Evolutionary conservation across 1,140 invertebrate species (phyloP), one percentile per base, ranked within the genome.

Genomic region (Proales similis): DNA sequence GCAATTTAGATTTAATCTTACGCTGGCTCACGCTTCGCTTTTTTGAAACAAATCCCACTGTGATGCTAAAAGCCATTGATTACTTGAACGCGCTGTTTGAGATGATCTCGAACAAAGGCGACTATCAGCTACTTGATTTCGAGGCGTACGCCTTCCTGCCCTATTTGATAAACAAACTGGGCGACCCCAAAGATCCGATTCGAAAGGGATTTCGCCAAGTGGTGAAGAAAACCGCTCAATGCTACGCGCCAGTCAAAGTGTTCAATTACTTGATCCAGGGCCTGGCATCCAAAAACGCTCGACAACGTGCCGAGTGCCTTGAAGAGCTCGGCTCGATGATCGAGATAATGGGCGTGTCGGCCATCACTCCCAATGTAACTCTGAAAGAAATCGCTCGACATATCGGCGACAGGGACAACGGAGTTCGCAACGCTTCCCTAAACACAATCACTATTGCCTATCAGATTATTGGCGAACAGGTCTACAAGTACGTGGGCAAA

Each of bases 41-140:
- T 74, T 96, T 94, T 69, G 93, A 97, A 77, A 97, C 93, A 7
- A 98, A 97, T 79, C 92, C 93, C 17, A 91, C 90, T 22, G 92
- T 97, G 26, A 79, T 97, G 27, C 79, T 95, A 48, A 92, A 91
- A 80, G 88, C 87, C 42, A 76, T 98, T 47, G 92, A 97, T 67
- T 95, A 94, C 77, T 76, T 95, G 51, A n/a, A n/a, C 12, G 27
- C 33, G 7, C 22, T 57, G 36, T 57, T 57, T 20, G 45, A 20
- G n/a, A 57, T 57, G 51, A 12, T 57, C 9, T 9, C 45, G 22
- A 43, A 57, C 45, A 42, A 42, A 14, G 45, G 45, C 39, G 45
- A 39, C 0, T 57, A 57, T 26, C 51, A 57, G 12, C 11, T 63
- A 17, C 7, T 27, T 22, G 62, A 63, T 9, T 48, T 36, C 30